A percentile compares a stretch with the other conserved stretches of the same genome.
These are phyloP conservation scores for Shargacucullia verbasci DNA, from an alignment of 2,888 invertebrate genomes.

Conservation along the genomic window DNA sequence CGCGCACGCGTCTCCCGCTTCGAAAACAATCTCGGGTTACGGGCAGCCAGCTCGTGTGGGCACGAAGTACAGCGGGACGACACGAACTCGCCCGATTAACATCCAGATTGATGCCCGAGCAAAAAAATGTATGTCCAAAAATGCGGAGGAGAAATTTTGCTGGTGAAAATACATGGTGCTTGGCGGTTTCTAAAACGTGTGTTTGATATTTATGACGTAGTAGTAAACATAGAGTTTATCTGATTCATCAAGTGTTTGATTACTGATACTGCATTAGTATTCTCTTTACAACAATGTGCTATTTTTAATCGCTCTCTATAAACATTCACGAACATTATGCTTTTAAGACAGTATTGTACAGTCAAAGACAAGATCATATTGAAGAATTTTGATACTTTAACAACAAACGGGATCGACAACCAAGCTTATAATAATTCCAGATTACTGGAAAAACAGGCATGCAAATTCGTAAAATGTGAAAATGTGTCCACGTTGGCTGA, in stretches of 20 bases:
- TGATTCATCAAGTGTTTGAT: slow-evolving; percentile 36
- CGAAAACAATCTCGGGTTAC: slow-evolving; percentile 84
- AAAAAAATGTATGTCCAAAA: slow-evolving; percentile 48
- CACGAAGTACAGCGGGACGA: slow-evolving; percentile 58
- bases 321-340: neutral
- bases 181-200: slow-evolving; percentile 14
- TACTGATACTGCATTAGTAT: slow-evolving; percentile 37
- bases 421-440: slow-evolving; percentile 20
- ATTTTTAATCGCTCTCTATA: slow-evolving; percentile 10
- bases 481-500: slow-evolving; percentile 53
- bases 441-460: slow-evolving; percentile 41
- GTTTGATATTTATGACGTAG: slow-evolving; percentile 2
- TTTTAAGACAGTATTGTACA: slow-evolving; percentile 10
- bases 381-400: slow-evolving; percentile 1
- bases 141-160: slow-evolving; percentile 25
- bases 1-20: slow-evolving; percentile 78
- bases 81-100: slow-evolving; percentile 58
- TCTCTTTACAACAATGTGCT: slow-evolving; percentile 23
- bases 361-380: slow-evolving; percentile 1
- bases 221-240: slow-evolving; percentile 20
- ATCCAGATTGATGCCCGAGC: slow-evolving; percentile 57
- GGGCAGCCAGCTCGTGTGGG: slow-evolving; percentile 63
- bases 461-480: slow-evolving; percentile 51
- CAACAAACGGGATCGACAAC: slow-evolving; percentile 29
- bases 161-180: slow-evolving; percentile 3